phyloP scores from a whole-genome alignment of 2,113 vertebrate genomes.

The Callaeas wilsoni region DNA sequence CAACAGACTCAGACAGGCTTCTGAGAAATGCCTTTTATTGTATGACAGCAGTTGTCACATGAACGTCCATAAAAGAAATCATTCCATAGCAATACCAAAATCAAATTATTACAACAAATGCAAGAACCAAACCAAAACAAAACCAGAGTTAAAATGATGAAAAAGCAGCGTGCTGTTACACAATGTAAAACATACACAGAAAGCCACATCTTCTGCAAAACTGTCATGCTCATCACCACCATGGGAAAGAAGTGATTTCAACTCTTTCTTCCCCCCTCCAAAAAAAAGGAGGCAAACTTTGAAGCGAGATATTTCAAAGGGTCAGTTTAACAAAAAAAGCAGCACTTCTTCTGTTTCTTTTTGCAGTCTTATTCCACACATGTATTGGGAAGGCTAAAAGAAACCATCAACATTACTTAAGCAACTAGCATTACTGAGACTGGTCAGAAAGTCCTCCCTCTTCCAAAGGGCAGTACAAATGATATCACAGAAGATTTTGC shows the following conservation, averaged over 20 bases:
- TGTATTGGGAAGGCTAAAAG: neutral
- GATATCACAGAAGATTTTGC: neutral
- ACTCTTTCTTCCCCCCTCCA: neutral
- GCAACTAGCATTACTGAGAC: neutral
- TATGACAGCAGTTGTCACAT: neutral
- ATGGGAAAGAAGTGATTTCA: neutral
- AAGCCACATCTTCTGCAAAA: neutral
- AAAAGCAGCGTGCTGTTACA: neutral
- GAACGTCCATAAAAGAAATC: neutral
- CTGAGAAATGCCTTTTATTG: slow-evolving; percentile 46
- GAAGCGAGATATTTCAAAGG: neutral
- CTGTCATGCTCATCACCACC: neutral
- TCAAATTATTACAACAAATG: neutral
- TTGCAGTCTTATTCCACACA: neutral
- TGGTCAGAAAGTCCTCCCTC: neutral
- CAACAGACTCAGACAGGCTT: neutral
- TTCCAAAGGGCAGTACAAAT: neutral
- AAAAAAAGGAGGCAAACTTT: neutral
- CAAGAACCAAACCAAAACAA: neutral
- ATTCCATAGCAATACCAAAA: neutral
- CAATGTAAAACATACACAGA: neutral
- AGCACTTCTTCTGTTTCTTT: neutral
- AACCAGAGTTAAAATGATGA: slow-evolving; percentile 9
- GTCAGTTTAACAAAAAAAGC: neutral
- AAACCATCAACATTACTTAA: neutral